These are phyloP conservation scores for Pica pica DNA, from an alignment of 2,113 vertebrate genomes.

Conservation along the genomic window DNA sequence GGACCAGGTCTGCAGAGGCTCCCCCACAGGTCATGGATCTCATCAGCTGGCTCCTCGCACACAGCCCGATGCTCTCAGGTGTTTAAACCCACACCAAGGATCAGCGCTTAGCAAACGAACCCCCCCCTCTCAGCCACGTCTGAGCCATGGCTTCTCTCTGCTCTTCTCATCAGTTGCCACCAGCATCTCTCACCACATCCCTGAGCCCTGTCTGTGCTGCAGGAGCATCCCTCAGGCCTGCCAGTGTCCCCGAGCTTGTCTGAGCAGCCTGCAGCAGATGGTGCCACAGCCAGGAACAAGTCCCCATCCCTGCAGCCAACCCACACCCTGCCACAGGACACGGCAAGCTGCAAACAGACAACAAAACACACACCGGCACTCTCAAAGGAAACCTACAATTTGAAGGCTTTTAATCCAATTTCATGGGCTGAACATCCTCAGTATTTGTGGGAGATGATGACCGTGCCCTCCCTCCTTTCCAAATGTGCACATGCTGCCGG, in stretches of 20 bases:
- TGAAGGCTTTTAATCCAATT: background rate
- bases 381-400: background rate
- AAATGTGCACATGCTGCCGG: fast-evolving
- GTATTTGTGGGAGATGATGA: background rate
- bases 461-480: background rate
- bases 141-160: background rate
- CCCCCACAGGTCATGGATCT: background rate
- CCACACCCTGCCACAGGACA: background rate
- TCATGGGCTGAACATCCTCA: background rate
- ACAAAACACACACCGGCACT: background rate
- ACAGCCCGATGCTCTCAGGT: background rate
- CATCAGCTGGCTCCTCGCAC: background rate
- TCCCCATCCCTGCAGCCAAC: background rate
- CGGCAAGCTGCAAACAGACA: background rate
- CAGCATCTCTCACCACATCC: background rate
- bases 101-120: fast-evolving
- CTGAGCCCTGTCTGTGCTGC: background rate
- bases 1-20: background rate
- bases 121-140: background rate
- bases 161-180: background rate
- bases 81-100: background rate
- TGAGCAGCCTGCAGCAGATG: background rate
- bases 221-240: background rate
- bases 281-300: background rate
- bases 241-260: background rate